These are phyloP conservation scores for Scolopax bukidnonensis DNA, from an alignment of 2,797 vertebrate species.

Conservation along the genomic window DNA sequence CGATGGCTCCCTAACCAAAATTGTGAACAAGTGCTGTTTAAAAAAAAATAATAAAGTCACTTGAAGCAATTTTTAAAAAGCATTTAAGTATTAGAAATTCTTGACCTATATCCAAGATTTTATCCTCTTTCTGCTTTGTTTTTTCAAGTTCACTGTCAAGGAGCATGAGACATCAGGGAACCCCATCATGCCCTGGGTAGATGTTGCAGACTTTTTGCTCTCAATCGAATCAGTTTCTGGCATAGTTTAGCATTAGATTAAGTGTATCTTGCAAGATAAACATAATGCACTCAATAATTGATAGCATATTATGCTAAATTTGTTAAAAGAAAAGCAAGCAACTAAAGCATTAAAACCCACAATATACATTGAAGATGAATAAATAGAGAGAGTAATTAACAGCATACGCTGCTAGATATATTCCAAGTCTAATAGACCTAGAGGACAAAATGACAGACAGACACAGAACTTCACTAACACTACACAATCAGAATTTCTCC, in stretches of 20 bases:
- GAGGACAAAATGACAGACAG: background rate
- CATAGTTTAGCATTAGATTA: background rate
- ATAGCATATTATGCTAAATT: background rate
- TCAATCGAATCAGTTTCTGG: background rate
- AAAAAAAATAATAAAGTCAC: background rate
- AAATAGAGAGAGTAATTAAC: background rate
- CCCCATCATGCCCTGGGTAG: background rate
- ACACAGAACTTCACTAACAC: background rate
- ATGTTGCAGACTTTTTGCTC: background rate
- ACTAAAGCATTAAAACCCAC: background rate
- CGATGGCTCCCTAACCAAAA: background rate
- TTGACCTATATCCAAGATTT: background rate
- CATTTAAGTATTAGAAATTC: background rate
- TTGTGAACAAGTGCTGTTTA: background rate
- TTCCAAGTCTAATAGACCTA: background rate
- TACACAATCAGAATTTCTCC: background rate
- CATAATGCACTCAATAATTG: background rate
- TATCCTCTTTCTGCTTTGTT: background rate
- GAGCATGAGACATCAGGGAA: background rate
- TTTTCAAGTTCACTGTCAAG: background rate
- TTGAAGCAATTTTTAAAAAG: background rate
- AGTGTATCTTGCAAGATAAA: background rate
- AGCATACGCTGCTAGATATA: background rate
- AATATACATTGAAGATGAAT: background rate
- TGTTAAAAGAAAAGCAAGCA: background rate